These are phyloP conservation scores for Sebastes hubbsi DNA, from an alignment of 2,797 vertebrate species.

Conservation along the genomic window DNA sequence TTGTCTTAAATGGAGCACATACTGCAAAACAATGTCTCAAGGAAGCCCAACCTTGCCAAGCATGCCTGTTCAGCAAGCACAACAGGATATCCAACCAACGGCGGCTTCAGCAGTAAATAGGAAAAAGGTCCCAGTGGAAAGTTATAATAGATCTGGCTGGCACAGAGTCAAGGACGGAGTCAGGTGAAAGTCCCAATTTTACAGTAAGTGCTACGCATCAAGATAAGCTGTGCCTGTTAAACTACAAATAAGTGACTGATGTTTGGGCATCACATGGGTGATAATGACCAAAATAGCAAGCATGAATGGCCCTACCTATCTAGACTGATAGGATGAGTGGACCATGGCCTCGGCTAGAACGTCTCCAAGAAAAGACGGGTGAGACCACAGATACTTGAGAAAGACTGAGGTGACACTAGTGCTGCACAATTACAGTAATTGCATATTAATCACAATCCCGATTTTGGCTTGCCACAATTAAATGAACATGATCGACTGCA, in stretches of 20 bases:
- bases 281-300: constrained; percentile 5
- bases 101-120: background rate
- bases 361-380: background rate
- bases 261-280: background rate
- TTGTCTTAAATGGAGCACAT: background rate
- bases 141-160: background rate
- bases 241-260: background rate
- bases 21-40: background rate
- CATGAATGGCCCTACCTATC: background rate
- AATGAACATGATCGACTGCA: too few relatives aligned
- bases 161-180: constrained; percentile 19
- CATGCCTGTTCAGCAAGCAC: constrained; percentile 14
- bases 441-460: too few relatives aligned
- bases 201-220: background rate
- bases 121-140: constrained; percentile 9
- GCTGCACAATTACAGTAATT: too few relatives aligned
- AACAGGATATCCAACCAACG: constrained; percentile 32
- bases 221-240: constrained; percentile 2
- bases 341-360: background rate
- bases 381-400: background rate
- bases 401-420: background rate
- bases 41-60: background rate
- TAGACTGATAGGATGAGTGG: background rate
- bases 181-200: constrained; percentile 12
- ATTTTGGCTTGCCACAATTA: too few relatives aligned